A percentile compares a stretch with the other conserved stretches of the same genome.
Evolutionary conservation across 2,113 vertebrate species (phyloP).

Genomic region (Spea bombifrons): DNA sequence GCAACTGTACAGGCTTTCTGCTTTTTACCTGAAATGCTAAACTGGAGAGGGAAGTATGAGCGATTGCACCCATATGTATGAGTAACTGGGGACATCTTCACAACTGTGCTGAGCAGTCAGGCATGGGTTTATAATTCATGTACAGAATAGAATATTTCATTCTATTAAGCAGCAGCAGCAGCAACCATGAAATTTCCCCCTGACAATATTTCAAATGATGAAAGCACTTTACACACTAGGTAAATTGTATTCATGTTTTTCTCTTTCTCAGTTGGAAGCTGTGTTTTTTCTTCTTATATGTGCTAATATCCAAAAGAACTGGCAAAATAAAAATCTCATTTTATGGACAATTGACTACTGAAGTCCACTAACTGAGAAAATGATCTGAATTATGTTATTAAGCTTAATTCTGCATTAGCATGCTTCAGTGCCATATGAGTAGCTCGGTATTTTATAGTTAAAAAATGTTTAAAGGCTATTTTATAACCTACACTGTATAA

Average conservation of each 20-base stretch:
- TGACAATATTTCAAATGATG: constrained; percentile 37
- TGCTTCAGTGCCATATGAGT: background rate
- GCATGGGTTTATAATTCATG: constrained; percentile 42
- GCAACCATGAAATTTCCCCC: constrained; percentile 38
- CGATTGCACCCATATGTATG: constrained; percentile 37
- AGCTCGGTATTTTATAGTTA: too few species aligned
- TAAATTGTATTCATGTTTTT: constrained; percentile 21
- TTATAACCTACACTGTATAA: too few species aligned
- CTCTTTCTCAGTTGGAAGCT: background rate
- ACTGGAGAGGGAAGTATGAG: constrained; percentile 20
- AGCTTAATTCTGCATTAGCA: background rate
- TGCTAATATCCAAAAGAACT: background rate
- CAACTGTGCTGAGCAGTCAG: constrained; percentile 37
- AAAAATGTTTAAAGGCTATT: too few species aligned
- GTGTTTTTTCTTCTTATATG: background rate
- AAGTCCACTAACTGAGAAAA: background rate
- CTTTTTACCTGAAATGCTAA: constrained; percentile 25
- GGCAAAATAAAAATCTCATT: background rate
- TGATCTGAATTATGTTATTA: background rate
- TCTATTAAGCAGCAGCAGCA: constrained; percentile 35
- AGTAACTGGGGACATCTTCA: constrained; percentile 40
- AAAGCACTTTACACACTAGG: constrained; percentile 15
- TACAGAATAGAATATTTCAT: constrained; percentile 43
- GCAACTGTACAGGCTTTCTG: constrained; percentile 11
- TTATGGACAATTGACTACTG: constrained; percentile 9